Evolutionary conservation across 2,113 vertebrate genomes (phyloP), one percentile per base, ranked within the genome.

Genomic region (Thalassarche chlororhynchos): DNA sequence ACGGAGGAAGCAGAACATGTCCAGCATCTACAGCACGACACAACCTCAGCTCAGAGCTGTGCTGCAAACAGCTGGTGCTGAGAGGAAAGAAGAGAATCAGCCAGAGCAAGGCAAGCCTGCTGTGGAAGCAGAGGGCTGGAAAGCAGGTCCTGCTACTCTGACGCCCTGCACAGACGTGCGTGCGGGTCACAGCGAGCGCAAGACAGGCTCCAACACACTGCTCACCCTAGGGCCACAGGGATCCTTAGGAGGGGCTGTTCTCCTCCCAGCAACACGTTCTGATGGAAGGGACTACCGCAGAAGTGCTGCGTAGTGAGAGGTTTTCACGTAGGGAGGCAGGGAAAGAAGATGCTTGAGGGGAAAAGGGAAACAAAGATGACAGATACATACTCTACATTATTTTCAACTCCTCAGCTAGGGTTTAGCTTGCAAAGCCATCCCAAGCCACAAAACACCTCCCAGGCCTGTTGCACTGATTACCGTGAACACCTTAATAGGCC

Each of bases 131-230:
- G 44, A 55, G 26, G 18, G 61, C 31, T 32, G 51, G 51, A 69
- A 82, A 88, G 75, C 83, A 90, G 49, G 40, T 94, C 91, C 76
- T 72, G 70, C 71, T 25, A 7, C 38, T 60, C 24, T 9, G 47
- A 68, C 2, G 7, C 4, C 1, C 42, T 9, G 49, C 60, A 34
- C 4, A 21, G 60, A 32, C 0, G 0, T 3, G 28, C 0, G 0
- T 21, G 84, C 1, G 2, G 80, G 76, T 80, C 92, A 72, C 52
- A 38, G 68, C 0, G 2, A 86, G 89, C 5, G 2, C 68, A 69
- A 51, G 76, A 24, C 71, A 89, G 58, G 71, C 44, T 87, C 62
- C 68, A 65, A 69, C 38, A 61, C 36, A 47, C 66, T 29, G 85
- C 79, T 61, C 66, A n/a, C 36, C 79, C 86, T 20, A 46, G 28